Evolutionary conservation across 2,888 invertebrate genomes (phyloP), one percentile per base, ranked within the genome.

Genomic region (Torymus tubicola): DNA sequence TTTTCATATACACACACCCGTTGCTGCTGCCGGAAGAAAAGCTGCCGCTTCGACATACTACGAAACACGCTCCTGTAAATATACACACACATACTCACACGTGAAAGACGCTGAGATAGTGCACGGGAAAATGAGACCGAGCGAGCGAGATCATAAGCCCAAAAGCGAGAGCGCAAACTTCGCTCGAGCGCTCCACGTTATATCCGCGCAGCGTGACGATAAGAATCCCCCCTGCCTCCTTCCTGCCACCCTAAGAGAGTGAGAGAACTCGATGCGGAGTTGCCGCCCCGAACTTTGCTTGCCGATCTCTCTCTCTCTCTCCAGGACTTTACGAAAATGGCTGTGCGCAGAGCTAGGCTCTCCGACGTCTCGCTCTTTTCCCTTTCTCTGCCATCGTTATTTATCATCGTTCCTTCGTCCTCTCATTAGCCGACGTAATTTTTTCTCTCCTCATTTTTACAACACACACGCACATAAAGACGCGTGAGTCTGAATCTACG

Each of bases 191-290:
- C 42, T 42, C 42, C 55, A 50, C 55, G 68, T 73, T 72, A 61
- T 73, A 72, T 60, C 78, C 70, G 24, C 24, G 67, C 55, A n/a
- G 53, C 63, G 42, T 58, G 69, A 74, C 57, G 79, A 79, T 79
- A 79, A 79, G 79, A 79, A 31, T 55, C 61, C 53, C 21, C 69
- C 21, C 42, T 58, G 52, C 55, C 24, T 1, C 50, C 61, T 61
- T 24, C 24, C 18, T 18, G 16, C 52, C 12, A 13, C 5, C 63
- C n/a, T 21, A n/a, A 24, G 70, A 52, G 16, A 21, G 50, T 21
- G 67, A 58, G 14, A 53, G 42, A 42, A 42, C 24, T 72, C 50
- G 63, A 71, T 60, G 18, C 14, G 60, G 58, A 71, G 60, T 71
- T 61, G 18, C 18, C 10, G 18, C 14, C 10, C 18, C 65, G 53